Base-by-base conservation (phyloP, 2,113 vertebrate species). In the Corydoras sp. region DNA sequence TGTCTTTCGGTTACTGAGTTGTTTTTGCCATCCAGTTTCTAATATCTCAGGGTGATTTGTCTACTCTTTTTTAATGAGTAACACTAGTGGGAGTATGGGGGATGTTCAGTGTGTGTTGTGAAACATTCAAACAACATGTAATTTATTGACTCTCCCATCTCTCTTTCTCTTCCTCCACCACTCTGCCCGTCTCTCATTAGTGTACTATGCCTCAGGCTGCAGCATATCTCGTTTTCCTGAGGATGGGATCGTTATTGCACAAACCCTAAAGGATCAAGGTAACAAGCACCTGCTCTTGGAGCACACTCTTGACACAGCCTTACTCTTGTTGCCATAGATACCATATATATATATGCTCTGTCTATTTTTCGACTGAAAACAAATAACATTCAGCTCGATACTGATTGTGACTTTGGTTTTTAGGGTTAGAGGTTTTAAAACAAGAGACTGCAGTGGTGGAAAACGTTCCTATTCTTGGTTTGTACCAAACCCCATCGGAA, bases 231-330 rank as follows among this genome's bases (percentile, higher is more conserved):
- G 89, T 5, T 99, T 99, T 80, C 97, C 97, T 77, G 92, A 97
- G 82, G 96, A 98, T 83, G 97, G 97, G 79, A 89, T 96, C 5
- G 93, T 99, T 72, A 93, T 99, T 51, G 92, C 93, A 80, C 94
- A 98, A 83, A 94, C 93, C 8, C 91, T 99, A 18, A 99, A 99
- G 78, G 97, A 99, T 87, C 97, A 99, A 95, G 97, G 97, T 98
- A 90, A 64, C 59, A 3, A 31, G 30, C 62, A 55, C 65, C 4
- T 61, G 18, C 61, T 62, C 5, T 29, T 61, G 14, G 31, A 32
- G 7, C 24, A 32, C 29, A 35, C 10, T 63, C 35, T 11, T 49
- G 68, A 30, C 53, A 50, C 58, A 68, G 31, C 32, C 8, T 62
- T 65, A 35, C 65, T 58, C 10, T 60, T 73, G 73, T 76, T 71